phyloP scores from a whole-genome alignment of 2,888 invertebrate species.

The Bombyx huttoni region DNA sequence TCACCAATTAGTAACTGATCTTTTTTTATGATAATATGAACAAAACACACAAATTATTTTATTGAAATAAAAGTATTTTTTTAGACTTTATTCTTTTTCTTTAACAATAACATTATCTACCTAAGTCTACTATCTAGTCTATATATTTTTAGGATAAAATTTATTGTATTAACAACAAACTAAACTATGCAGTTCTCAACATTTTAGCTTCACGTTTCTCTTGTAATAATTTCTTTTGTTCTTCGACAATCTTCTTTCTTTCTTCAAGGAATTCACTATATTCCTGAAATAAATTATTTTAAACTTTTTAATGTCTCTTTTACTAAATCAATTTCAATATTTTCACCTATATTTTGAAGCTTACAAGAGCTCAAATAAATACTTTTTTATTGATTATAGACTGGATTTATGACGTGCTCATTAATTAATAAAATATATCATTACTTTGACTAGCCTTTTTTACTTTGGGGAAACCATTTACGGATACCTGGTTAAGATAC shows the following conservation, averaged over 20 bases:
- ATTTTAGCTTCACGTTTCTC: slow-evolving; percentile 92
- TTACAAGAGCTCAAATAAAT: too few species aligned
- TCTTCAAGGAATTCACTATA: slow-evolving; percentile 87
- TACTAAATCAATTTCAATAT: too few species aligned
- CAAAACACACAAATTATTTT: neutral
- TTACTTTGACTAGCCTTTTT: too few species aligned
- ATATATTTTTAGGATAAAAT: slow-evolving; percentile 6
- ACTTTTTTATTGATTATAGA: too few species aligned
- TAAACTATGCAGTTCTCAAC: slow-evolving; percentile 78
- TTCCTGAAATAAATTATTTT: slow-evolving; percentile 59
- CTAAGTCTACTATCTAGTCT: neutral
- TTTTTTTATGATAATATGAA: too few species aligned
- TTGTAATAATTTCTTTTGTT: slow-evolving; percentile 82
- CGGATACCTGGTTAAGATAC: too few species aligned
- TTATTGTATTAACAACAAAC: slow-evolving; percentile 5
- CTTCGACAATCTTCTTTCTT: slow-evolving; percentile 77
- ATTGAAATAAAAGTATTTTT: neutral
- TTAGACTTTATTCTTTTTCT: neutral
- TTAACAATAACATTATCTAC: neutral
- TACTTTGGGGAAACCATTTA: too few species aligned
- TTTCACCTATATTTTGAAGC: too few species aligned
- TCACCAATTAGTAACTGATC: too few species aligned
- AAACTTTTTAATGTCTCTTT: too few species aligned
- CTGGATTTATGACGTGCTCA: too few species aligned
- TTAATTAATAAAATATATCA: too few species aligned